Evolutionary conservation across 2,888 invertebrate species (phyloP), one percentile per base, ranked within the genome.

Genomic region (Sesia apiformis): DNA sequence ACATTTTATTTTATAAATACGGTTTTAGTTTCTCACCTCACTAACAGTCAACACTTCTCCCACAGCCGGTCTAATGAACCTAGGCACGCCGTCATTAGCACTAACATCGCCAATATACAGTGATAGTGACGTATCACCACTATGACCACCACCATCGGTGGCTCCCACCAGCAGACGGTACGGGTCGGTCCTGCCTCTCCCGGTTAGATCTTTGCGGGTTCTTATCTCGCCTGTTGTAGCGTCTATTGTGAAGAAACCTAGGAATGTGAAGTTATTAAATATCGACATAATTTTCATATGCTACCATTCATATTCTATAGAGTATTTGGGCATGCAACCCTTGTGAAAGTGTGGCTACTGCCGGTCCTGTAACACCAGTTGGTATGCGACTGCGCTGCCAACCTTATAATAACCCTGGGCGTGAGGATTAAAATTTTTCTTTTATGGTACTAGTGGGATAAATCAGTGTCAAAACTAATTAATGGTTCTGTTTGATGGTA

Each of bases 51-150:
- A 92, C n/a, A 90, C 81, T 74, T 95, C 94, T 49, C 94, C 93
- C 3, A 91, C 78, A 4, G 92, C 91, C 0, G 95, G 95, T 54
- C 93, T 88, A 8, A 94, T 91, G 66, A 95, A 94, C 39, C 92
- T 88, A 0, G 95, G 95, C 1, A 95, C 93, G 0, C 95, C 95
- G 72, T 95, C 95, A 66, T 95, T 95, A 56, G 93, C 93, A 53
- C 94, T 94, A 0, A 95, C 94, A 65, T 96, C 95, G 0, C 95
- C 95, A 46, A 96, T 93, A 62, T 93, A 93, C 3, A 96, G 71
- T 0, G 90, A 89, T 0, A 95, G 77, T 4, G 90, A 89, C 0
- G 93, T 91, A 59, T 93, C 93, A 0, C 92, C 90, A 51, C 88
- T 91, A 4, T 94, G 84, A 0, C 90, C 91, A 0, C 94, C 95